Percentiles rank a stretch among this genome's conserved stretches.
Evolutionary conservation across 2,797 vertebrate species (phyloP).

Genomic region (Phoeniculus purpureus): DNA sequence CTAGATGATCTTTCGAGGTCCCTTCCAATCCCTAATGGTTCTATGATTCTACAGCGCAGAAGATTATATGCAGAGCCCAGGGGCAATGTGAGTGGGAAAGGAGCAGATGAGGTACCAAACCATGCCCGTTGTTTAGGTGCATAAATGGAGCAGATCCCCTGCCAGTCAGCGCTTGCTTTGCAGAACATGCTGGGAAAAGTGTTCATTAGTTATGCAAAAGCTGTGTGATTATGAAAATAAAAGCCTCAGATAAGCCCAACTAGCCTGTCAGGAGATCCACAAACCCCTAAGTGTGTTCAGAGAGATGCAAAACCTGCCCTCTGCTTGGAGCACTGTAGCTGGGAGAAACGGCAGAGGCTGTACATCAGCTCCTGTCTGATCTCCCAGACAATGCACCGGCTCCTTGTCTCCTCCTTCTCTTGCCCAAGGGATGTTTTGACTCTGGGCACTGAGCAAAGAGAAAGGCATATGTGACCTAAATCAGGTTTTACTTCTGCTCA

Average conservation of each 20-base stretch:
- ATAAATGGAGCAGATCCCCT: neutral
- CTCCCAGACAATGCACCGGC: neutral
- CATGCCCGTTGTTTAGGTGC: neutral
- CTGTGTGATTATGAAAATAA: slow-evolving; percentile 29
- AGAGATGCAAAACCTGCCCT: neutral
- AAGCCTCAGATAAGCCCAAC: neutral
- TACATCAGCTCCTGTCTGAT: neutral
- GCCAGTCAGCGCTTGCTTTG: neutral
- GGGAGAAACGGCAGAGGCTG: neutral
- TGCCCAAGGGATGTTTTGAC: slow-evolving; percentile 55
- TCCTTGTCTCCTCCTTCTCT: slow-evolving; percentile 41
- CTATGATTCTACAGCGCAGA: too few species aligned
- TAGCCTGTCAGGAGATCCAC: neutral
- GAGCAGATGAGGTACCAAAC: neutral
- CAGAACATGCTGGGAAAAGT: neutral
- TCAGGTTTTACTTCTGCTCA: slow-evolving; percentile 66
- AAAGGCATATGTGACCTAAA: slow-evolving; percentile 69
- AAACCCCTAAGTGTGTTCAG: neutral
- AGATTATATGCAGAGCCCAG: neutral
- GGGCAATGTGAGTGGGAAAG: neutral
- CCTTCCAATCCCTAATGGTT: too few species aligned
- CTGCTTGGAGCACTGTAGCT: neutral
- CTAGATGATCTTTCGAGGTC: too few species aligned
- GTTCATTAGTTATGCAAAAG: neutral
- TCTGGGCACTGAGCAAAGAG: slow-evolving; percentile 20